A percentile compares a stretch with the other conserved stretches of the same genome.
Evolutionary conservation across 2,797 vertebrate species (phyloP).

Genomic region (Oceanodroma leucorhoa): DNA sequence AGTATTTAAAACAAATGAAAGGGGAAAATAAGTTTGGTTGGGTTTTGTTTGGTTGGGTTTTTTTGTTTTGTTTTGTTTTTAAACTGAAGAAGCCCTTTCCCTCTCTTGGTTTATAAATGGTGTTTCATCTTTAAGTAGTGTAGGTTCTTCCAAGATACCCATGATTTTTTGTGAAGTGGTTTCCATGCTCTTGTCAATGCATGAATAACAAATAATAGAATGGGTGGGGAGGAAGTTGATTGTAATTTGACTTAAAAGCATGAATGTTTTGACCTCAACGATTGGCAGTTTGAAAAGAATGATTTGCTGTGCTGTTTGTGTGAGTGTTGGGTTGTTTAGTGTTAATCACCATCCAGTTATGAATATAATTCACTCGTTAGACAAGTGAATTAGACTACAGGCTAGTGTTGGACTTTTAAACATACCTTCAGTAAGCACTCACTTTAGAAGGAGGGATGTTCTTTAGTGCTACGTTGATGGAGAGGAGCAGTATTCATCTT

Average conservation of each 20-base stretch:
- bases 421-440: background rate
- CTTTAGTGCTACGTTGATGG: background rate
- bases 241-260: constrained; percentile 55
- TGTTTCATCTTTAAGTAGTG: background rate
- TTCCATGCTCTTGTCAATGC: constrained; percentile 20
- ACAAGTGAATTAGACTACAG: background rate
- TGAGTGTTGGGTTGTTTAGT: constrained; percentile 18
- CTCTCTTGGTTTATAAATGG: background rate
- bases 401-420: background rate
- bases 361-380: constrained; percentile 28
- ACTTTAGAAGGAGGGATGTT: background rate
- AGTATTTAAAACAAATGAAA: background rate
- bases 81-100: background rate
- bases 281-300: constrained; percentile 59
- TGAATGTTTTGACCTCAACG: constrained; percentile 33
- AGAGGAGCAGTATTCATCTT: background rate
- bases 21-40: background rate
- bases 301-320: constrained; percentile 58
- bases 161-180: background rate
- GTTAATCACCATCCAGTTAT: constrained; percentile 68
- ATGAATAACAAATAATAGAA: constrained; percentile 57
- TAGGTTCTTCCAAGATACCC: background rate
- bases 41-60: background rate
- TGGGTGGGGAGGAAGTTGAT: constrained; percentile 63
- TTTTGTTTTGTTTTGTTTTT: background rate